phyloP scores from a whole-genome alignment of 2,888 invertebrate species.

The Rhorus exstirpatorius region DNA sequence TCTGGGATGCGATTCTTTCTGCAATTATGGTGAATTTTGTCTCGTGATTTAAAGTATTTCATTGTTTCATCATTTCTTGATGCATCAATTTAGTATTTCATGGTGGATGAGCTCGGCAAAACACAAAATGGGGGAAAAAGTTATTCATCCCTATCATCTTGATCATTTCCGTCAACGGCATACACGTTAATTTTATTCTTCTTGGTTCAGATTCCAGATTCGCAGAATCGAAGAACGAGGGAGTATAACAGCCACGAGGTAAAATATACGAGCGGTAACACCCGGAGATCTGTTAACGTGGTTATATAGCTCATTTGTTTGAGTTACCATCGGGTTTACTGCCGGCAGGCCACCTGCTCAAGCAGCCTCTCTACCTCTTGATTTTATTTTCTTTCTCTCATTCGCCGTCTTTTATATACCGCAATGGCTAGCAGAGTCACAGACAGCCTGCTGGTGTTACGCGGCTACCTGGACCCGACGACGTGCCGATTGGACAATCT shows the following conservation, averaged over 20 bases:
- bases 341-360: slow-evolving; percentile 64
- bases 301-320: slow-evolving; percentile 72
- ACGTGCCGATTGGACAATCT: slow-evolving; percentile 34
- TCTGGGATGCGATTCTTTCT: no score
- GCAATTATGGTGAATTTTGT: no score
- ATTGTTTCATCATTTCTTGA: no score
- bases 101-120: neutral
- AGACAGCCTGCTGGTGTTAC: slow-evolving; percentile 37
- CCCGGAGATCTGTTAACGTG: slow-evolving; percentile 60
- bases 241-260: slow-evolving; percentile 41
- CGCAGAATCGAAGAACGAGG: slow-evolving; percentile 70
- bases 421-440: slow-evolving; percentile 9
- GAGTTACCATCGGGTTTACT: slow-evolving; percentile 72
- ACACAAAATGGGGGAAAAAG: no score
- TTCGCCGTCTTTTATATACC: slow-evolving; percentile 32
- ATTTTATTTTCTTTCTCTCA: slow-evolving; percentile 30
- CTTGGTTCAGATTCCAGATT: slow-evolving; percentile 23
- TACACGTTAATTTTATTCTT: neutral
- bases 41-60: no score
- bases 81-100: neutral
- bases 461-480: slow-evolving; percentile 23
- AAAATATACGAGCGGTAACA: slow-evolving; percentile 66
- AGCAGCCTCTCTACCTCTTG: slow-evolving; percentile 43
- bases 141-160: neutral
- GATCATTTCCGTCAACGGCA: neutral